phyloP scores from a whole-genome alignment of 1,140 invertebrate genomes.

The Rhyzopertha dominica region DNA sequence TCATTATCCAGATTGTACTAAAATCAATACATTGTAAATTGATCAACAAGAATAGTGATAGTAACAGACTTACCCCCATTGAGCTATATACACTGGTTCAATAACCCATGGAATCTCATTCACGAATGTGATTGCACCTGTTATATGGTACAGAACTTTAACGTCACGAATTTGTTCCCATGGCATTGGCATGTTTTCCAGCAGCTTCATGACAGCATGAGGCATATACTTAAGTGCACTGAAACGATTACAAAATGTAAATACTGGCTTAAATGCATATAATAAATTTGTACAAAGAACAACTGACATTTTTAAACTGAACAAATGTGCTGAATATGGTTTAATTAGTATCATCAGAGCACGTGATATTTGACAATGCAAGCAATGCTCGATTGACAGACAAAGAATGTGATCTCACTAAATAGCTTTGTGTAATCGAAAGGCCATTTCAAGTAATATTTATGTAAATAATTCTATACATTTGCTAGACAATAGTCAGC shows the following conservation, averaged over 20 bases:
- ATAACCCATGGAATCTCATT: slow-evolving; percentile 99
- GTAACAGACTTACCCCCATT: slow-evolving; percentile 80
- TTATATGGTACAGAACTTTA: slow-evolving; percentile 95
- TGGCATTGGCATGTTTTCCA: slow-evolving; percentile 99
- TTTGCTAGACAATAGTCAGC: no score
- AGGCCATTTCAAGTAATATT: no score
- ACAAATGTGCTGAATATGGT: no score
- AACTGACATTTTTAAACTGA: background rate
- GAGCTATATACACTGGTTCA: slow-evolving; percentile 98
- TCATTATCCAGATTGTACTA: slow-evolving; percentile 99
- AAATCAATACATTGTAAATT: slow-evolving; percentile 27
- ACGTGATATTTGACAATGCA: no score
- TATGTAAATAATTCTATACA: no score
- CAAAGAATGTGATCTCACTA: no score
- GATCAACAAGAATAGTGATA: slow-evolving; percentile 12
- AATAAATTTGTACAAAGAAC: background rate
- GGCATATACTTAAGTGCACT: slow-evolving; percentile 99
- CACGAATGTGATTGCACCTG: slow-evolving; percentile 99
- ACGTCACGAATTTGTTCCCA: slow-evolving; percentile 99
- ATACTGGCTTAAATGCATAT: no score
- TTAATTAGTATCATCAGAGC: no score
- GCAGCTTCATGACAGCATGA: slow-evolving; percentile 96
- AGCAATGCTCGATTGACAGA: no score
- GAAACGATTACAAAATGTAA: no score
- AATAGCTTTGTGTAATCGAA: no score